These are phyloP conservation scores for Casuarius casuarius DNA, from an alignment of 2,113 vertebrate species.

Conservation along the genomic window DNA sequence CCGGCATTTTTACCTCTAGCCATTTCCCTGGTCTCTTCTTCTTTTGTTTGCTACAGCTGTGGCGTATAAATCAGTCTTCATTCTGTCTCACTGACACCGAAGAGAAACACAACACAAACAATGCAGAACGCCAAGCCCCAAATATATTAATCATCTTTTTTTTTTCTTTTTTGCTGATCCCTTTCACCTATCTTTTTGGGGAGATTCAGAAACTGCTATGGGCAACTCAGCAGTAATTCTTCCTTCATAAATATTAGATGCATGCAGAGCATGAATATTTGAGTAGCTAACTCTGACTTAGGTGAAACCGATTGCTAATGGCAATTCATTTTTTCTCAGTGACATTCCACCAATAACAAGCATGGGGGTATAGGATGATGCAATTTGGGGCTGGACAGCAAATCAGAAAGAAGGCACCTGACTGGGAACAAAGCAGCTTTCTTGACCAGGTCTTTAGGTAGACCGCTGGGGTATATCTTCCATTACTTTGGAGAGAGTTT, in stretches of 20 bases:
- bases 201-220: constrained; percentile 31
- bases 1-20: constrained; percentile 72
- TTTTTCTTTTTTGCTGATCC: background rate
- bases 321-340: constrained; percentile 65
- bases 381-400: constrained; percentile 10
- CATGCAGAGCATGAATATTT: constrained; percentile 61
- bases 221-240: constrained; percentile 61
- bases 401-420: background rate
- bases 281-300: constrained; percentile 64
- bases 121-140: constrained; percentile 28
- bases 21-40: constrained; percentile 50
- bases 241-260: constrained; percentile 72
- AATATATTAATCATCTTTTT: constrained; percentile 49
- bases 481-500: background rate
- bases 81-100: constrained; percentile 63
- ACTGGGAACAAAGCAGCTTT: background rate
- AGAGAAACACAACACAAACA: constrained; percentile 55
- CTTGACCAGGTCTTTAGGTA: background rate
- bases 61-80: constrained; percentile 71
- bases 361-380: background rate
- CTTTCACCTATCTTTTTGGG: constrained; percentile 40
- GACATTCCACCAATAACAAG: constrained; percentile 61
- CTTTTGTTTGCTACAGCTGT: constrained; percentile 77
- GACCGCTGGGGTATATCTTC: background rate
- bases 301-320: constrained; percentile 66